phyloP scores from a whole-genome alignment of 1,140 invertebrate genomes.

The Hycleus phaleratus region DNA sequence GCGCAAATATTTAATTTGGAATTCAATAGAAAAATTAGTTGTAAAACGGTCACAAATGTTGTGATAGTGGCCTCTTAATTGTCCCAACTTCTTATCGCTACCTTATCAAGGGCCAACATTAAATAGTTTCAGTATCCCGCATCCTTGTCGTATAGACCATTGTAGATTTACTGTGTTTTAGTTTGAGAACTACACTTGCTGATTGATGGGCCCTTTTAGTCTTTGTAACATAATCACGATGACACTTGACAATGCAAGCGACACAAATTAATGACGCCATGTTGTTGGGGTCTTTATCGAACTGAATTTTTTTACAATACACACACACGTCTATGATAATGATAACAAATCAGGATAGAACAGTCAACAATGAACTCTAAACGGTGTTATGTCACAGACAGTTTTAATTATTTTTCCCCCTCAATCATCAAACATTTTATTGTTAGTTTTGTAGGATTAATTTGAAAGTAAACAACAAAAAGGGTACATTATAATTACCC shows the following conservation, averaged over 20 bases:
- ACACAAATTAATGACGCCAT: constrained; percentile 27
- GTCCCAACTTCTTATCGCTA: constrained; percentile 8
- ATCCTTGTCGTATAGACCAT: not conserved
- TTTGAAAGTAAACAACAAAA: too few relatives aligned
- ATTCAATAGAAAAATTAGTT: too few relatives aligned
- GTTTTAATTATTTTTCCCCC: too few relatives aligned
- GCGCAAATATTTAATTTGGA: too few relatives aligned
- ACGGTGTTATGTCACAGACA: too few relatives aligned
- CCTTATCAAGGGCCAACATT: constrained; percentile 14
- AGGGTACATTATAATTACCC: too few relatives aligned
- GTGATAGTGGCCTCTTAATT: constrained; percentile 3
- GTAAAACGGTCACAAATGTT: too few relatives aligned
- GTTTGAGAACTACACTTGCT: not conserved
- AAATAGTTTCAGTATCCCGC: constrained; percentile 6
- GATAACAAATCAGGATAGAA: too few relatives aligned
- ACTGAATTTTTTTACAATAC: not conserved
- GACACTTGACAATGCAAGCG: constrained; percentile 27
- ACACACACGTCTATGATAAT: not conserved
- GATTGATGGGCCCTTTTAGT: constrained; percentile 25
- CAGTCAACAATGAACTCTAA: too few relatives aligned
- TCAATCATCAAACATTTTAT: too few relatives aligned
- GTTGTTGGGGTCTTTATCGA: constrained; percentile 25
- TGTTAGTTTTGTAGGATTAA: too few relatives aligned
- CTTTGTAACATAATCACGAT: constrained; percentile 27
- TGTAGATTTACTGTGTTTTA: not conserved